Evolutionary conservation across 2,113 vertebrate species (phyloP).

Genomic region (Notechis scutatus): DNA sequence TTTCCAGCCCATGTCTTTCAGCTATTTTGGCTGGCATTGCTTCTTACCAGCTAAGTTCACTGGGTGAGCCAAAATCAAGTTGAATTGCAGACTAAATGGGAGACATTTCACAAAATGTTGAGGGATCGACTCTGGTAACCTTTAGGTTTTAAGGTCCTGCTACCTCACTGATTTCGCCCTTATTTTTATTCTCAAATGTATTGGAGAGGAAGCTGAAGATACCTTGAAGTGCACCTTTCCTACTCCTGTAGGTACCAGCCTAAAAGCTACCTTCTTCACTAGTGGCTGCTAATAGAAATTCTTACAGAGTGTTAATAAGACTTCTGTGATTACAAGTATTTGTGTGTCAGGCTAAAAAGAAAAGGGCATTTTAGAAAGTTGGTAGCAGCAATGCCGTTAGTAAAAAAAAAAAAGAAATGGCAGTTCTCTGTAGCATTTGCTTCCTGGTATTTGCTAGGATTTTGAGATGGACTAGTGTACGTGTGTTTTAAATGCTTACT

Average conservation of each 20-base stretch:
- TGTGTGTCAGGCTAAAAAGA: not conserved
- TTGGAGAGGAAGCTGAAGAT: not conserved
- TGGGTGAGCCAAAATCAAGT: not conserved
- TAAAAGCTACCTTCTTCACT: not conserved
- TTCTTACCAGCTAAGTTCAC: not conserved
- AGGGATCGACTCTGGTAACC: not conserved
- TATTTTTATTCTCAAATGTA: not conserved
- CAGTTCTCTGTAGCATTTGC: not conserved
- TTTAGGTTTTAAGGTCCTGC: not conserved
- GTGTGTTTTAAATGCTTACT: not conserved
- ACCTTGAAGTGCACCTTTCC: not conserved
- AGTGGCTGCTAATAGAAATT: not conserved
- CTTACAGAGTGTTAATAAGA: not conserved
- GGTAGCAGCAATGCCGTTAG: not conserved
- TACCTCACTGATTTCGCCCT: not conserved
- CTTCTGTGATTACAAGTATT: not conserved
- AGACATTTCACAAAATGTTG: not conserved
- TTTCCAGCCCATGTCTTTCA: not conserved
- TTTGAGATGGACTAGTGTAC: not conserved
- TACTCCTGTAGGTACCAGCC: not conserved
- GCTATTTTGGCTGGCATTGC: not conserved
- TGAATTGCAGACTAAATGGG: not conserved
- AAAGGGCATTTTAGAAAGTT: not conserved
- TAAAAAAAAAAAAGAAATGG: not conserved
- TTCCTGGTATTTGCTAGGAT: not conserved